Percentiles rank a stretch among this genome's conserved stretches.
These are phyloP conservation scores for Colaptes auratus DNA, from an alignment of 2,113 vertebrate genomes.

Conservation along the genomic window DNA sequence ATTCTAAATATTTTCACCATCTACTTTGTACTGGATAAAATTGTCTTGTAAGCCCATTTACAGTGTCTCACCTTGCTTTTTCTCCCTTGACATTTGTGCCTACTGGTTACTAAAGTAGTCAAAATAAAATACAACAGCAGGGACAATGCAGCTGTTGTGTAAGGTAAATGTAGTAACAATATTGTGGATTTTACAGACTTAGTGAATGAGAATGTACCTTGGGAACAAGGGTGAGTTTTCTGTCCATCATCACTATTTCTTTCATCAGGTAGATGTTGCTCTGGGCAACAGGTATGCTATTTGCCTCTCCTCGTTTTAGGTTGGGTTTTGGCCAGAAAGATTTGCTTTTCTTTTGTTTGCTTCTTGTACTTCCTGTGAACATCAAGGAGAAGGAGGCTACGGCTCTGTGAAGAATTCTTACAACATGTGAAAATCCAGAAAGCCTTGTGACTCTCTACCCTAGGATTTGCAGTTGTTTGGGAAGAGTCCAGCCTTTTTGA, in stretches of 20 bases:
- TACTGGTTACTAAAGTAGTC: not conserved
- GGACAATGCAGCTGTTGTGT: not conserved
- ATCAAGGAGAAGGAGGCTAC: not conserved
- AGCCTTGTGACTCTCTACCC: not conserved
- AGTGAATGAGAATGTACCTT: conserved; percentile 60
- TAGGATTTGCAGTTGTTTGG: not conserved
- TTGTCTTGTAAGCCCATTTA: not conserved
- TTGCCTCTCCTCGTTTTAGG: conserved; percentile 41
- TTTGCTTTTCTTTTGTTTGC: conserved; percentile 40
- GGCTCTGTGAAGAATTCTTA: not conserved
- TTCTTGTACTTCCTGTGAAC: conserved; percentile 13
- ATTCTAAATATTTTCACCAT: not conserved
- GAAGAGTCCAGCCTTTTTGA: not conserved
- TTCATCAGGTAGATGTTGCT: conserved; percentile 65
- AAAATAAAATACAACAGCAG: conserved; percentile 35
- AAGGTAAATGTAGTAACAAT: conserved; percentile 38
- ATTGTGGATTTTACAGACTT: conserved; percentile 63
- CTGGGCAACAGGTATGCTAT: conserved; percentile 39
- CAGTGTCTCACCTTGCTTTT: not conserved
- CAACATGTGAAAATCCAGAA: not conserved
- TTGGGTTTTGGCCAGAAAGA: not conserved
- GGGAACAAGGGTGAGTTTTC: conserved; percentile 66
- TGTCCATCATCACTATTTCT: conserved; percentile 65
- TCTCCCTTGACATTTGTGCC: not conserved
- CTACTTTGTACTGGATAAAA: not conserved